Evolutionary conservation across 2,888 invertebrate species (phyloP), one percentile per base, ranked within the genome.

Genomic region (Blastobasis adustella): DNA sequence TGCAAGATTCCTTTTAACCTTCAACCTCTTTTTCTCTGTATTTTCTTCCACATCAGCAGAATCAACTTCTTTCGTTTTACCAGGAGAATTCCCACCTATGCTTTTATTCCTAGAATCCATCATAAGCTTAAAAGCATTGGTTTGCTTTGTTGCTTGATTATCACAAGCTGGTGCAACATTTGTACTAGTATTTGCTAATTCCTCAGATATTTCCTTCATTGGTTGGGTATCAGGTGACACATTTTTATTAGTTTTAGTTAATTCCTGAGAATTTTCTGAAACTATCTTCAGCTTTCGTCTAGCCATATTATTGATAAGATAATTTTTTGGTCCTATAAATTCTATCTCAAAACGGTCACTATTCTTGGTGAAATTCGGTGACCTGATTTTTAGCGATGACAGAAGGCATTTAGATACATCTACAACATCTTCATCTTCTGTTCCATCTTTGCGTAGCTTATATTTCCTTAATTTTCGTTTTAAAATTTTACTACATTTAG

Each of bases 81-180:
- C 93, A 6, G 90, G 90, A 37, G 91, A 90, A 76, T 93, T 93
- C 36, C 77, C 74, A 3, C 93, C 93, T 56, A 93, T 89, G 47
- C 86, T 85, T 69, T 91, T 92, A 66, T 91, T 90, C 57, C 92
- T 84, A 10, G 91, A 91, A 58, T 91, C 91, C 93, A 93, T 93
- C 82, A 93, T 83, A 39, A 93, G 68, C 64, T 91, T 83, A 72
- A 93, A 93, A 41, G 91, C 93, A 87, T 93, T 78, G 50, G 73
- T 81, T 58, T 81, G 73, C 56, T 76, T 81, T 56, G 69, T 79
- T 37, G 73, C 73, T 54, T 74, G 66, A 49, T 51, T 63, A 37
- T 57, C 57, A 44, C 82, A 52, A 46, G 51, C 52, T 41, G 46
- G 43, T 36, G 47, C 37, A 57, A 57, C 55, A 50, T 10, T 10